phyloP scores from a whole-genome alignment of 2,888 invertebrate genomes.

The Dicyrtomina minuta region DNA sequence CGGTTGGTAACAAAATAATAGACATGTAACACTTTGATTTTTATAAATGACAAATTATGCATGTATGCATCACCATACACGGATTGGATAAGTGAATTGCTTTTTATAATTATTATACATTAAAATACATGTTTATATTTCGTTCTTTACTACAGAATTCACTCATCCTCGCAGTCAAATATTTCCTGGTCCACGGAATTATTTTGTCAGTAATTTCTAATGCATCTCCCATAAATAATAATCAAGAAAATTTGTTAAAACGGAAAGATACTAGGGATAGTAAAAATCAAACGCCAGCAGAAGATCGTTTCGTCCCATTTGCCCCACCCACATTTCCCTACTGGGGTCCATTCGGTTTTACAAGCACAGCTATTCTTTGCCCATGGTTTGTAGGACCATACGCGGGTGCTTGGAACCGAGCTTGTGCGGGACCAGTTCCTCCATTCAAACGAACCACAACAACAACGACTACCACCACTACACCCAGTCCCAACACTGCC shows the following conservation, averaged over 20 bases:
- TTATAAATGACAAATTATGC: too few species aligned
- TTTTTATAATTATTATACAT: too few species aligned
- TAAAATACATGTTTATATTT: too few species aligned
- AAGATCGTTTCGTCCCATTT: background rate
- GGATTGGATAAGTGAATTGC: too few species aligned
- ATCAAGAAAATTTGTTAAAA: background rate
- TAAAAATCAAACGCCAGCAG: background rate
- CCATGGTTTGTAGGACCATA: slow-evolving; percentile 27
- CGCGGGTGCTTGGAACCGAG: slow-evolving; percentile 32
- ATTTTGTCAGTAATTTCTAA: too few species aligned
- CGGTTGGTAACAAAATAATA: too few species aligned
- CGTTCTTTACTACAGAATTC: too few species aligned
- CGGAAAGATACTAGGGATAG: too few species aligned
- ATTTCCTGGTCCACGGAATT: too few species aligned
- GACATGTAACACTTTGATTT: too few species aligned
- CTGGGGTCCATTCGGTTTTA: slow-evolving; percentile 32
- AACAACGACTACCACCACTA: slow-evolving; percentile 7
- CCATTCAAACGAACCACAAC: slow-evolving; percentile 23
- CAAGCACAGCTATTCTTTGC: slow-evolving; percentile 29
- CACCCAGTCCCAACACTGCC: background rate
- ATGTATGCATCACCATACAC: too few species aligned
- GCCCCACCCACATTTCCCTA: slow-evolving; percentile 28
- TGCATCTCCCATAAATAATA: background rate
- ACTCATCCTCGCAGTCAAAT: too few species aligned
- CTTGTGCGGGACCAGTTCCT: slow-evolving; percentile 37